Evolutionary conservation across 2,888 invertebrate genomes (phyloP).

Genomic region (Lamproptera curius): DNA sequence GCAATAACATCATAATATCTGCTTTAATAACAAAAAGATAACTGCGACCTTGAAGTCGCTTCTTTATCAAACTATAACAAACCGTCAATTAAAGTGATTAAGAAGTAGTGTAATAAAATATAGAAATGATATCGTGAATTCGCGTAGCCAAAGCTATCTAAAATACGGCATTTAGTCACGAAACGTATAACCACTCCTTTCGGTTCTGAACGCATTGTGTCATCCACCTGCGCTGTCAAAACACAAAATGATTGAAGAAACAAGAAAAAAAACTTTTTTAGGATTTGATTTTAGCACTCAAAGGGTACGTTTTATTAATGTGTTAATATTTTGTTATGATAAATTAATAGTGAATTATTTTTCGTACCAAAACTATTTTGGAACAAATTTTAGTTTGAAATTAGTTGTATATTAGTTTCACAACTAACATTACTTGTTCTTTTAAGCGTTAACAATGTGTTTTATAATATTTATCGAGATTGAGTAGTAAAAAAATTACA

Average conservation of each 20-base stretch:
- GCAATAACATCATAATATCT: constrained; percentile 12
- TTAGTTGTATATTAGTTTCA: too few species aligned
- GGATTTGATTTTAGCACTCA: constrained; percentile 93
- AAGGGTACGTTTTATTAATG: constrained; percentile 82
- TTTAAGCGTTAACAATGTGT: too few species aligned
- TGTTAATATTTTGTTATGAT: too few species aligned
- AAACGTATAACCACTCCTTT: constrained; percentile 29
- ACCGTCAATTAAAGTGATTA: constrained; percentile 35
- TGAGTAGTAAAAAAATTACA: too few species aligned
- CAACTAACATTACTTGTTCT: too few species aligned
- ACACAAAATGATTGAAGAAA: constrained; percentile 60
- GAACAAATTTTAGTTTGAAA: too few species aligned
- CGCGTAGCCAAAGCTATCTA: constrained; percentile 32
- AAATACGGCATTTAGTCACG: constrained; percentile 49
- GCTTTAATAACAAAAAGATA: constrained; percentile 38
- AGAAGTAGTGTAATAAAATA: constrained; percentile 36
- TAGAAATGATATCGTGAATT: constrained; percentile 48
- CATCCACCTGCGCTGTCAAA: constrained; percentile 54
- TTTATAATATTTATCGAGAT: too few species aligned
- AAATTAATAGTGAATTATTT: too few species aligned
- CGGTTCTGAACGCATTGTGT: constrained; percentile 34
- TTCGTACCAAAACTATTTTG: too few species aligned
- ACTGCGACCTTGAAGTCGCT: constrained; percentile 25
- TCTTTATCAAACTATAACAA: constrained; percentile 37
- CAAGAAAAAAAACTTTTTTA: constrained; percentile 80